Conservation (phyloP, 2,797 vertebrate genomes). For the Pipistrellus nathusii region DNA sequence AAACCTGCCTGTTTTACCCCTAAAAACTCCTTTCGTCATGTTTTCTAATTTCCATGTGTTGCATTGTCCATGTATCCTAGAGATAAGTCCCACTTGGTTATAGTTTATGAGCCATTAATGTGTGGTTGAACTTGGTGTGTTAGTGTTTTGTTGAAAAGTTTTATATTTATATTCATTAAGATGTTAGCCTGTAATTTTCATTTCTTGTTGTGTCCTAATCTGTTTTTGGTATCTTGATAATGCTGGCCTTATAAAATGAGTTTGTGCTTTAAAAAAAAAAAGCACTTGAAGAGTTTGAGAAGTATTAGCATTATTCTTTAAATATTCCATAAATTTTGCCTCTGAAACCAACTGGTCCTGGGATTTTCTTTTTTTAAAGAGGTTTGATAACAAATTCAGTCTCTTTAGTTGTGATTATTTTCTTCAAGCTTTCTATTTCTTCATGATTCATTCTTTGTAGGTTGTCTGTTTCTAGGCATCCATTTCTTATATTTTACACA, state of each 20-base stretch:
- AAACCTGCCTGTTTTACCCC: no score
- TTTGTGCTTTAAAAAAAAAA: not conserved
- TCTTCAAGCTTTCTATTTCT: not conserved
- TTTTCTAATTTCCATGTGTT: not conserved
- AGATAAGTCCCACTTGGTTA: not conserved
- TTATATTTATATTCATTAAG: not conserved
- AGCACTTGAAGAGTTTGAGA: not conserved
- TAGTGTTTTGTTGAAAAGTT: conserved; percentile 6
- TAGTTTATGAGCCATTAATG: not conserved
- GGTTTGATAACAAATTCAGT: not conserved
- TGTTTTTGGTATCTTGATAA: not conserved
- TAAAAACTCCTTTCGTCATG: not conserved
- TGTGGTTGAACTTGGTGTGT: not conserved
- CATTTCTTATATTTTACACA: not conserved
- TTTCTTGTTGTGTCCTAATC: not conserved
- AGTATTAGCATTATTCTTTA: not conserved
- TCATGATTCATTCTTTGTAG: not conserved
- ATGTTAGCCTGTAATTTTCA: not conserved
- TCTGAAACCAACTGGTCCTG: not conserved
- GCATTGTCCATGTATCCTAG: not conserved
- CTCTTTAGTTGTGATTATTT: not conserved
- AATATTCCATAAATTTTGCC: not conserved
- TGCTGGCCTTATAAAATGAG: not conserved
- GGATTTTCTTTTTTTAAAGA: not conserved
- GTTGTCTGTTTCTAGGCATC: not conserved